Conservation (phyloP, 2,888 invertebrate species). For the Leptothorax acervorum region DNA sequence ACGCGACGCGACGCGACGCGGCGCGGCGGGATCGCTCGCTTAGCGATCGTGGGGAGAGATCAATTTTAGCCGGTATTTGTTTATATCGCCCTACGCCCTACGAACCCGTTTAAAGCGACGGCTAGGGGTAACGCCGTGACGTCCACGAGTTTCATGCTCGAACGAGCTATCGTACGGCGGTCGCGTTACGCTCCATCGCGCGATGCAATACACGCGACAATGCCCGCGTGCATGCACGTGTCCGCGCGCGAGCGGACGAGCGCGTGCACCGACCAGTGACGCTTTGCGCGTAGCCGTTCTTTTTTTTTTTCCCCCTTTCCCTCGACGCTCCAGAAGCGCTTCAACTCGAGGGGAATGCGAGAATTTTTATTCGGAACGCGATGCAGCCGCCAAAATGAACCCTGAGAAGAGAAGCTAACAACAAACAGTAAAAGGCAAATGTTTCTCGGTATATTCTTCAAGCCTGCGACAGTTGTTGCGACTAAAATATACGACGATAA, state of each 20-base stretch:
- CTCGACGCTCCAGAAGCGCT: slow-evolving; percentile 22
- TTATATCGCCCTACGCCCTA: slow-evolving; percentile 25
- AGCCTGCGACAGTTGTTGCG: neutral
- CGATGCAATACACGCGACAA: slow-evolving; percentile 43
- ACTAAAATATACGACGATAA: neutral
- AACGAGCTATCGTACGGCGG: slow-evolving; percentile 44
- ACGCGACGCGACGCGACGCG: neutral
- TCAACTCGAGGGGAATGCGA: slow-evolving; percentile 12
- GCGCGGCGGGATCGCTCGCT: neutral
- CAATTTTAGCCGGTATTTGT: slow-evolving; percentile 50
- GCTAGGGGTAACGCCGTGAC: slow-evolving; percentile 35
- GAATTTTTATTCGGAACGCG: slow-evolving; percentile 1
- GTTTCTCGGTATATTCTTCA: neutral
- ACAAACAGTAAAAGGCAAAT: neutral
- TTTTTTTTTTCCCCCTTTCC: neutral
- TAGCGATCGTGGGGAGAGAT: neutral
- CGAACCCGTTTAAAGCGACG: slow-evolving; percentile 50
- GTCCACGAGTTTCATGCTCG: slow-evolving; percentile 52
- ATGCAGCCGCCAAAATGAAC: slow-evolving; percentile 16
- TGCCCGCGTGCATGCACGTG: slow-evolving; percentile 39
- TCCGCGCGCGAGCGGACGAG: slow-evolving; percentile 20
- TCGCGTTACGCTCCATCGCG: slow-evolving; percentile 43
- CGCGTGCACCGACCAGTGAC: slow-evolving; percentile 36
- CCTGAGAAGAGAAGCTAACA: neutral
- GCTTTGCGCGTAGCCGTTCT: neutral